A percentile compares a stretch with the other conserved stretches of the same genome.
phyloP scores from a whole-genome alignment of 2,797 vertebrate genomes.

The Halcyon badia region DNA sequence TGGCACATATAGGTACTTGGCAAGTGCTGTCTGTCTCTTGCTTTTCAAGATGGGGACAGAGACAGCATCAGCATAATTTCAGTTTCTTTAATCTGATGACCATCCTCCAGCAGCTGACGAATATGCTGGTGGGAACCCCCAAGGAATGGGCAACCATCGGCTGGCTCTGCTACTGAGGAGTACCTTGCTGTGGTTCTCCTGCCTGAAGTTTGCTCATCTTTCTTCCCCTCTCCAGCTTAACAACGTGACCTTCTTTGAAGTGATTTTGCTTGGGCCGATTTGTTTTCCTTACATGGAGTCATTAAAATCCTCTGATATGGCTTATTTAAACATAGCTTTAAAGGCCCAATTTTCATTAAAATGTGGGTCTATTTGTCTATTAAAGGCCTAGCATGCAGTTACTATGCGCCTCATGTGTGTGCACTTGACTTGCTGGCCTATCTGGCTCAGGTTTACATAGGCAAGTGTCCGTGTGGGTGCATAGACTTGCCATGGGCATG shows the following conservation, averaged over 20 bases:
- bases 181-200: not conserved
- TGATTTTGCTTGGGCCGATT: not conserved
- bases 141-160: not conserved
- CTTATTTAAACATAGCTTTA: not conserved
- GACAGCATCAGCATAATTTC: not conserved
- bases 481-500: accelerated
- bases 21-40: accelerated
- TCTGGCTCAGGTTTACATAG: not conserved
- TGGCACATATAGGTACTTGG: not conserved
- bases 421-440: not conserved
- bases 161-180: accelerated
- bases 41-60: not conserved
- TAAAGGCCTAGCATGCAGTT: too few species aligned
- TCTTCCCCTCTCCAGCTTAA: not conserved
- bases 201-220: not conserved
- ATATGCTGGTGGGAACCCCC: accelerated
- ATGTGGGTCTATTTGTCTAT: not conserved
- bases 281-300: not conserved
- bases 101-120: not conserved
- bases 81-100: not conserved
- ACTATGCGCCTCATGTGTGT: accelerated
- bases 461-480: not conserved
- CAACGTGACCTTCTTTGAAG: not conserved
- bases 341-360: not conserved
- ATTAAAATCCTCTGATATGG: not conserved